phyloP scores from a whole-genome alignment of 1,140 invertebrate species.

The Eupristina koningsbergeri region DNA sequence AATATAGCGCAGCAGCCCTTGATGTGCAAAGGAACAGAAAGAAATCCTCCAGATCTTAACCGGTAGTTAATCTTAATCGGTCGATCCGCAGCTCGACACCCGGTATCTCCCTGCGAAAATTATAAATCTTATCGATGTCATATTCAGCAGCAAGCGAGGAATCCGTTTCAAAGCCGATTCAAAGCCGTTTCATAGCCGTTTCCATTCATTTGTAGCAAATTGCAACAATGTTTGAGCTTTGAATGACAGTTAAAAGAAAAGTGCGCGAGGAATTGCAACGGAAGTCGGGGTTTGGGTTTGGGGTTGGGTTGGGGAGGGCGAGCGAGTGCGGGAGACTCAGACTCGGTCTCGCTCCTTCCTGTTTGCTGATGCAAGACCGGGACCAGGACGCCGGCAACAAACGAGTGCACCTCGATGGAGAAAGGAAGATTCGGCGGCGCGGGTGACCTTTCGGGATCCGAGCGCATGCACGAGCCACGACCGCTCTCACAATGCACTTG shows the following conservation, averaged over 20 bases:
- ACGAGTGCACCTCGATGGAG: background rate
- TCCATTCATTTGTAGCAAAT: background rate
- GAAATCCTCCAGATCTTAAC: too few species aligned
- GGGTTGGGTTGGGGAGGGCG: background rate
- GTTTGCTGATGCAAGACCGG: background rate
- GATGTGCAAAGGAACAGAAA: too few species aligned
- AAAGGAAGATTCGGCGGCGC: constrained; percentile 23
- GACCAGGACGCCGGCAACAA: background rate
- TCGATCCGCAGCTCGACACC: too few species aligned
- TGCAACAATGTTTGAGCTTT: too few species aligned
- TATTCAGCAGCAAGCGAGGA: too few species aligned
- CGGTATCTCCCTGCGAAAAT: too few species aligned
- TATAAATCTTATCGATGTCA: too few species aligned
- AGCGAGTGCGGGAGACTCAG: too few species aligned
- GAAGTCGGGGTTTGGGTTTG: background rate
- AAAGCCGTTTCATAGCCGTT: background rate
- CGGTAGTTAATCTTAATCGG: too few species aligned
- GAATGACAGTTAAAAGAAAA: too few species aligned
- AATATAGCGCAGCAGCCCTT: too few species aligned
- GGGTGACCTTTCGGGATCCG: constrained; percentile 66
- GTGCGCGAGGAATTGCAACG: too few species aligned
- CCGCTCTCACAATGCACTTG: constrained; percentile 55
- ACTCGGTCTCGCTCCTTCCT: background rate
- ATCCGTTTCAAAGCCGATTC: background rate
- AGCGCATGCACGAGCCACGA: constrained; percentile 28